Conservation (phyloP, 2,113 vertebrate genomes). For the Meleagris gallopavo region DNA sequence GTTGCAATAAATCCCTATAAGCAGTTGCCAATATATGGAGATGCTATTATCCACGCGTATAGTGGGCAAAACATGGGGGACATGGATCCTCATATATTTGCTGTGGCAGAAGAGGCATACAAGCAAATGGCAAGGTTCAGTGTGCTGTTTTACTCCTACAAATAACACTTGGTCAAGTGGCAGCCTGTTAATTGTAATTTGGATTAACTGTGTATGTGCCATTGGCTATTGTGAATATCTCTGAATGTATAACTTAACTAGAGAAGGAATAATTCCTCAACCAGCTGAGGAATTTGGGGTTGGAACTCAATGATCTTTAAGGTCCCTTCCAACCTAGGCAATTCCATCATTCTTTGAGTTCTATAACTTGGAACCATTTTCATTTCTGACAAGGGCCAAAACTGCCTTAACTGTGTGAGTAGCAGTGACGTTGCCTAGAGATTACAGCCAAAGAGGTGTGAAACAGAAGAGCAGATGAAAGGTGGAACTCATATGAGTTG, state of each 20-base stretch:
- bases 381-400: background rate
- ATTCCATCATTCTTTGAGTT: background rate
- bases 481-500: background rate
- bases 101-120: slow-evolving; percentile 97
- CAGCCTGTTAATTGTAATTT: background rate
- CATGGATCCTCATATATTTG: slow-evolving; percentile 99
- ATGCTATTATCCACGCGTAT: slow-evolving; percentile 96
- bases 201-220: background rate
- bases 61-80: slow-evolving; percentile 98
- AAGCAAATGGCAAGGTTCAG: slow-evolving; percentile 97
- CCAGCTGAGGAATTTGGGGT: background rate
- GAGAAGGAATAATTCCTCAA: background rate
- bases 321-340: no score
- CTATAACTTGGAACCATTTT: background rate
- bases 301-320: no score
- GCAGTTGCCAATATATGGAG: slow-evolving; percentile 92
- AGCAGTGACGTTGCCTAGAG: background rate
- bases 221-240: background rate
- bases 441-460: background rate
- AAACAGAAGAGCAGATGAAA: background rate
- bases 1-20: slow-evolving; percentile 98
- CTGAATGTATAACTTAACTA: background rate
- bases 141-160: background rate
- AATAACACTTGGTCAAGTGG: background rate
- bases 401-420: background rate